Base-by-base conservation (phyloP, 2,888 invertebrate genomes). In the Lissonota sp. region DNA sequence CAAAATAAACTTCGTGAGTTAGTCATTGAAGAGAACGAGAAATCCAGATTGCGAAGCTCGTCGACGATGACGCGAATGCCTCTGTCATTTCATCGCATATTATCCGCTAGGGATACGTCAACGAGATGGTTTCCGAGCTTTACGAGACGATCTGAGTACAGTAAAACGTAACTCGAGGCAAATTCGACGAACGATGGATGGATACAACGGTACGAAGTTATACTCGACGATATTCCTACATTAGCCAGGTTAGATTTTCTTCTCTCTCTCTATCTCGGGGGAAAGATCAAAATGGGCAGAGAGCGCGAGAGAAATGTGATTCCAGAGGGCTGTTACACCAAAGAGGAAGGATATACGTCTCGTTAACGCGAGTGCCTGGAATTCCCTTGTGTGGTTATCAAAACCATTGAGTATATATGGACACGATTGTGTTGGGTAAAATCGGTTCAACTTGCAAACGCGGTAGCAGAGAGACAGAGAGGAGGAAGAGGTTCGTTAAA, bases 351-450 rank as follows among this genome's bases (percentile, higher is more conserved):
- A 57, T 62, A 67, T 53, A 76, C 70, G 26, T 76, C 39, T 57
- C 67, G 66, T 79, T 74, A 80, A 71, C 67, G 71, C 12, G 26
- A 67, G 67, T 58, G 57, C 72, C 66, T 44, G 76, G 76, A 12
- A 62, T 72, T 14, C 57, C 64, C 26, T 26, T 26, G 26, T 26
- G 76, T 14, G 76, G 76, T 80, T 80, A 77, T 80, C 67, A 37
- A 72, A 69, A 62, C 42, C 66, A 60, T 39, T 14, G 44, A 64
- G 75, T 40, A 40, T 26, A 26, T 26, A 26, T n/a, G n/a, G 26
- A 26, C 26, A 26, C 26, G 26, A 26, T 76, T 72, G 63, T 76
- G 58, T 72, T 63, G 60, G 39, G 55, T 57, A 58, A 70, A 74
- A 80, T 77, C 63, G 69, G 72, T 80, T 60, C 55, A 62, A 40